phyloP scores from a whole-genome alignment of 2,113 vertebrate species.

The Clarias magur region DNA sequence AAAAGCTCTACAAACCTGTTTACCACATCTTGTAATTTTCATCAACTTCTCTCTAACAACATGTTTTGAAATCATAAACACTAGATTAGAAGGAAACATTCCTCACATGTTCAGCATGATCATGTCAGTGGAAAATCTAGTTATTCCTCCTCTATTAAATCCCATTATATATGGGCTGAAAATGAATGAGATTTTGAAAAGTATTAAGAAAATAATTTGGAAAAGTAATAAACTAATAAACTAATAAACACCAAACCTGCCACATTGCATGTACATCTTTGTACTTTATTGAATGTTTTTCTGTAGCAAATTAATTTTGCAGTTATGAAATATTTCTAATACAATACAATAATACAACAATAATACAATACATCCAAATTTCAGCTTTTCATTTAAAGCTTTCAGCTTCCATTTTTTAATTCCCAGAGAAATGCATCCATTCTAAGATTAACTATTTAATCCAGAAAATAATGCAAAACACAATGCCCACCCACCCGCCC shows the following conservation, averaged over 20 bases:
- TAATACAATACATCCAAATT: no score
- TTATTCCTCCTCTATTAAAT: conserved; percentile 29
- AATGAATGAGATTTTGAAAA: conserved; percentile 2
- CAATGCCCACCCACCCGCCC: no score
- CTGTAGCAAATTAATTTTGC: no score
- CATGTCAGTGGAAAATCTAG: conserved; percentile 25
- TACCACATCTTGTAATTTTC: conserved; percentile 27
- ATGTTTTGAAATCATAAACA: conserved; percentile 35
- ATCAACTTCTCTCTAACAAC: not conserved
- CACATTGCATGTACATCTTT: not conserved
- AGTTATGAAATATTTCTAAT: no score
- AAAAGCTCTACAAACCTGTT: conserved; percentile 33
- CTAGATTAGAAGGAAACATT: not conserved
- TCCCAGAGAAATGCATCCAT: no score
- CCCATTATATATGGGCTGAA: conserved; percentile 33
- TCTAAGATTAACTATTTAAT: no score
- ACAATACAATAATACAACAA: no score
- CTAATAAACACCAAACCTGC: no score
- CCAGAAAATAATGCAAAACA: no score
- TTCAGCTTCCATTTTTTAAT: no score
- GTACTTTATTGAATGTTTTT: not conserved
- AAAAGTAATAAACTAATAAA: not conserved
- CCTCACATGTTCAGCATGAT: conserved; percentile 15
- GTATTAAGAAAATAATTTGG: not conserved
- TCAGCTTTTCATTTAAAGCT: no score